phyloP scores from a whole-genome alignment of 1,140 invertebrate species.

The Sitobion miscanthi region DNA sequence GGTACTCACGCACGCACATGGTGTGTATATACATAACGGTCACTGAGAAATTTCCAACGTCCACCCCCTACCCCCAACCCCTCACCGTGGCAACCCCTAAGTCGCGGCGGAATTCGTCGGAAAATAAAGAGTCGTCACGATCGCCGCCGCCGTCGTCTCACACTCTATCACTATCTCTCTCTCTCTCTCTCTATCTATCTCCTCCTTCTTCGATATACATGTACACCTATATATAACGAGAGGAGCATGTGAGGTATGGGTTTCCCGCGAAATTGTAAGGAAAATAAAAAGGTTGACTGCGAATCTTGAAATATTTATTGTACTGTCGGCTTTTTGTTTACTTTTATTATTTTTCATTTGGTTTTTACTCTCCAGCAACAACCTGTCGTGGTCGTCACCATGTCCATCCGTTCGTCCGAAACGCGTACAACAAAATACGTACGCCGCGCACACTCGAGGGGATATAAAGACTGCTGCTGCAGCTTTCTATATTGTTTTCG shows the following conservation, averaged over 20 bases:
- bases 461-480: too few relatives aligned
- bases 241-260: not conserved
- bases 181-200: not conserved
- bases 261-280: not conserved
- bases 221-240: not conserved
- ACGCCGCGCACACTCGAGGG: too few relatives aligned
- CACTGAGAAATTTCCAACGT: not conserved
- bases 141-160: not conserved
- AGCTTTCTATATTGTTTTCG: too few relatives aligned
- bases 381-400: not conserved
- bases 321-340: not conserved
- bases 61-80: not conserved
- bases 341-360: not conserved
- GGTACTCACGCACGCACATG: not conserved
- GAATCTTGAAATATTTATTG: slow-evolving; percentile 33
- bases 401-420: not conserved
- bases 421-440: not conserved
- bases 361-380: not conserved
- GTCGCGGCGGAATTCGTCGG: not conserved
- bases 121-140: slow-evolving; percentile 39
- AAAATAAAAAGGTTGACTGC: not conserved
- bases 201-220: too few relatives aligned
- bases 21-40: not conserved
- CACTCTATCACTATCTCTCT: not conserved
- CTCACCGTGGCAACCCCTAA: not conserved